A percentile compares a stretch with the other conserved stretches of the same genome.
phyloP scores from a whole-genome alignment of 2,113 vertebrate genomes.

The Hypanus sabinus region DNA sequence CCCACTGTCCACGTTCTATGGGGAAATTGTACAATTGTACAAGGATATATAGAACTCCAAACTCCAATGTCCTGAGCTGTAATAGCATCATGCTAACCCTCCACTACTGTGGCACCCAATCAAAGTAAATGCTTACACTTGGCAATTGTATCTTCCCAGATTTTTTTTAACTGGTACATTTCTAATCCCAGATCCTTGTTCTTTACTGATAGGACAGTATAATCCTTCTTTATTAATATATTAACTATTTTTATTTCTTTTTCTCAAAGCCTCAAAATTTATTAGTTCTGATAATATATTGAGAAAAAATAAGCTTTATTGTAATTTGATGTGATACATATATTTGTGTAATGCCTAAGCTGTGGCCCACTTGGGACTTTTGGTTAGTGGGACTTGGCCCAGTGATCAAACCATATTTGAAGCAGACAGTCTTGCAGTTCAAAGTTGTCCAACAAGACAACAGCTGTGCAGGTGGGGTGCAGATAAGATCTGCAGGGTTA shows the following conservation, averaged over 20 bases:
- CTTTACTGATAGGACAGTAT: background rate
- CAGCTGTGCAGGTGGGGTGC: constrained; percentile 3
- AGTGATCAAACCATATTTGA: background rate
- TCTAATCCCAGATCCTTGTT: background rate
- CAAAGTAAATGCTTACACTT: background rate
- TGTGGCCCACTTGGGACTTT: background rate
- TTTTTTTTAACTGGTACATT: background rate
- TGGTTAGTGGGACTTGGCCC: background rate
- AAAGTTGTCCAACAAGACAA: constrained; percentile 8
- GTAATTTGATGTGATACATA: background rate
- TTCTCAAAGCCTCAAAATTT: background rate
- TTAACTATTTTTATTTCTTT: background rate
- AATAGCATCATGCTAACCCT: too few species aligned
- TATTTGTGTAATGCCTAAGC: background rate
- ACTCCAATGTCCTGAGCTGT: too few species aligned
- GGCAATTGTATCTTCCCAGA: background rate
- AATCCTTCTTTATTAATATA: background rate
- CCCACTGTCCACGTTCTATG: too few species aligned
- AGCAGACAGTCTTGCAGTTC: background rate
- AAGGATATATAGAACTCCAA: too few species aligned
- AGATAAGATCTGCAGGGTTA: background rate
- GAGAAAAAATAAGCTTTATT: too few species aligned
- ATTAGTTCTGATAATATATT: background rate
- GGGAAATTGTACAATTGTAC: too few species aligned
- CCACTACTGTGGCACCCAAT: too few species aligned